These are phyloP conservation scores for Lycopodina hypogea DNA, from an alignment of 37 sponge, comb jelly and placozoan species.

Conservation along the genomic window DNA sequence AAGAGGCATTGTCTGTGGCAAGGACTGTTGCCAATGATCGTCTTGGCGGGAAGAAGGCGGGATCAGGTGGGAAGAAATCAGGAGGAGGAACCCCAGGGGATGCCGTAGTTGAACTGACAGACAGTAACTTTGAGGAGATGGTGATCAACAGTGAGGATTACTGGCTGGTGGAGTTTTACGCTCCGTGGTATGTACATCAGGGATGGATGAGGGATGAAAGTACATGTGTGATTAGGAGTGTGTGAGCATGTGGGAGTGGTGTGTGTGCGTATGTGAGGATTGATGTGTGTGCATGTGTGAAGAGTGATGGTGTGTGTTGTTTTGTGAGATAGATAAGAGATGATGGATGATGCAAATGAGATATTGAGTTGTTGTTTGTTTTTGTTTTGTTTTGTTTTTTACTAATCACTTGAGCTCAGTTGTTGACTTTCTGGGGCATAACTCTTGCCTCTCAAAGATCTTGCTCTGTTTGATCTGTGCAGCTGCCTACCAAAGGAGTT, in stretches of 20 bases:
- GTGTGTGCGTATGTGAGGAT: background rate
- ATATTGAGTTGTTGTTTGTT: no score
- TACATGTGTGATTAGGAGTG: background rate
- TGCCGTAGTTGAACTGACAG: slow-evolving; percentile 90
- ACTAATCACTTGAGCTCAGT: no score
- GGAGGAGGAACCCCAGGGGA: slow-evolving; percentile 27
- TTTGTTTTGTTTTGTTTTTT: no score
- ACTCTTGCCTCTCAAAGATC: no score
- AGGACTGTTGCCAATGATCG: slow-evolving; percentile 37
- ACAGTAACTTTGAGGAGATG: slow-evolving; percentile 81
- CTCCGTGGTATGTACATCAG: slow-evolving; percentile 79
- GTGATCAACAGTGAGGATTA: slow-evolving; percentile 81
- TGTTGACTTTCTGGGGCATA: no score
- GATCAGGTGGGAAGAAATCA: slow-evolving; percentile 31
- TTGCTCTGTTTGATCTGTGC: no score
- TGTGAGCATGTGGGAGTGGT: background rate
- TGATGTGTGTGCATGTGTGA: background rate
- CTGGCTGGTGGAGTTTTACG: slow-evolving; percentile 96
- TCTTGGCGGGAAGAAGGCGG: slow-evolving; percentile 45
- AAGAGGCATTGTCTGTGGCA: slow-evolving; percentile 42
- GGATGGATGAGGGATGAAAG: background rate
- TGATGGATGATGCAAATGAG: background rate
- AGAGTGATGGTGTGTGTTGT: background rate
- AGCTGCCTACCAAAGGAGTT: no score
- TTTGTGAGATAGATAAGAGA: background rate